A percentile compares a stretch with the other conserved stretches of the same genome.
Conservation (phyloP, 2,888 invertebrate species). For the Drosophila austrosaltans region DNA sequence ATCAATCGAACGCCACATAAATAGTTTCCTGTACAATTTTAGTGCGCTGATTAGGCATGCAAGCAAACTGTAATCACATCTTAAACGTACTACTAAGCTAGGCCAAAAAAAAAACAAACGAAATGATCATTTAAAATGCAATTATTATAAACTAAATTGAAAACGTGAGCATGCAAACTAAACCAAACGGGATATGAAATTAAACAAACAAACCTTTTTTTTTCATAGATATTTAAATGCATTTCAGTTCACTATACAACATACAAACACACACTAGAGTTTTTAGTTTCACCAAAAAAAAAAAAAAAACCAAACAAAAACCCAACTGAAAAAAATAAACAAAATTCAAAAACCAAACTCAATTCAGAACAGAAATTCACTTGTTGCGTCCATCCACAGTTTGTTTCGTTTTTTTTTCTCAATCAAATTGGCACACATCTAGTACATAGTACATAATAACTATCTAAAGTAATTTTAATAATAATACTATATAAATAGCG, state of each 20-base stretch:
- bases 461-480: slow-evolving; percentile 36
- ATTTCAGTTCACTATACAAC: not conserved
- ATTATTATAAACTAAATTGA: slow-evolving; percentile 23
- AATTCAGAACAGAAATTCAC: slow-evolving; percentile 33
- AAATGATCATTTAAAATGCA: slow-evolving; percentile 20
- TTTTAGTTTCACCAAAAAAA: slow-evolving; percentile 4
- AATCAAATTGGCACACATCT: slow-evolving; percentile 59
- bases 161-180: slow-evolving; percentile 53
- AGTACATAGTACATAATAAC: slow-evolving; percentile 19
- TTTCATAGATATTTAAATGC: not conserved
- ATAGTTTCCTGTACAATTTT: slow-evolving; percentile 26
- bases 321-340: not conserved
- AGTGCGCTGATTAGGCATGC: slow-evolving; percentile 57
- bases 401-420: slow-evolving; percentile 11
- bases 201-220: slow-evolving; percentile 8
- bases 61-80: slow-evolving; percentile 26
- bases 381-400: slow-evolving; percentile 48
- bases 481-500: slow-evolving; percentile 45
- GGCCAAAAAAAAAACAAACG: slow-evolving; percentile 27
- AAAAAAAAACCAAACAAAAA: not conserved
- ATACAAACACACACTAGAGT: not conserved
- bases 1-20: not conserved
- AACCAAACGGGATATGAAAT: slow-evolving; percentile 7
- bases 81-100: slow-evolving; percentile 32
- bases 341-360: slow-evolving; percentile 1